Evolutionary conservation across 2,113 vertebrate species (phyloP), one percentile per base, ranked within the genome.

Genomic region (Choloepus hoffmanni): DNA sequence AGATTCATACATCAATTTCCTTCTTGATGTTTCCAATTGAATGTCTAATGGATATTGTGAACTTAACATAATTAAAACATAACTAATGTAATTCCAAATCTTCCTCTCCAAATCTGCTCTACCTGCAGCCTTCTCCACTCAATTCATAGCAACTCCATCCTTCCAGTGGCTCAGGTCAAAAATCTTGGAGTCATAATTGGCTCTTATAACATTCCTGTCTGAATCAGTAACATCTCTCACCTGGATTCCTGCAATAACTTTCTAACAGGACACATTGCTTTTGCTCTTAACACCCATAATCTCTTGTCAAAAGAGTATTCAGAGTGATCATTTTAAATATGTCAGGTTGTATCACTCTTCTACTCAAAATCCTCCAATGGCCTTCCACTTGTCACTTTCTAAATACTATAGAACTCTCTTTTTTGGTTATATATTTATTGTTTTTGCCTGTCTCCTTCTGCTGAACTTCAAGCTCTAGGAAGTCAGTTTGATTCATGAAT

Each of bases 401-500:
- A 68, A 88, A 79, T 23, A 78, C 11, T 43, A 15, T 53, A n/a
- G 24, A 67, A 23, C 24, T 53, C 58, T 14, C 1, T 53, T 30
- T 67, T n/a, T 68, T 55, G 19, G 45, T 72, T 1, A 68, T 79
- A 36, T 28, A 30, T 79, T 81, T 50, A 33, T 83, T 48, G 14
- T 68, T 67, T 92, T 90, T 85, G 30, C 13, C 30, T 67, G 1
- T 50, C 10, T 86, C 18, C 21, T 12, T 73, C 68, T 28, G 68
- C 11, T 58, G 26, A 88, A 24, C 26, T 45, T 83, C 65, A n/a
- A 95, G 18, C 8, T 79, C 30, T 48, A 76, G 14, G 26, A 92
- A 8, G 7, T 76, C 76, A 82, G 58, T 43, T 84, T 94, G n/a
- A n/a, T 63, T 94, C 36, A 85, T 40, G 55, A n/a, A 88, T 65